phyloP scores from a whole-genome alignment of 2,888 invertebrate species.

The Limnephilus marmoratus region DNA sequence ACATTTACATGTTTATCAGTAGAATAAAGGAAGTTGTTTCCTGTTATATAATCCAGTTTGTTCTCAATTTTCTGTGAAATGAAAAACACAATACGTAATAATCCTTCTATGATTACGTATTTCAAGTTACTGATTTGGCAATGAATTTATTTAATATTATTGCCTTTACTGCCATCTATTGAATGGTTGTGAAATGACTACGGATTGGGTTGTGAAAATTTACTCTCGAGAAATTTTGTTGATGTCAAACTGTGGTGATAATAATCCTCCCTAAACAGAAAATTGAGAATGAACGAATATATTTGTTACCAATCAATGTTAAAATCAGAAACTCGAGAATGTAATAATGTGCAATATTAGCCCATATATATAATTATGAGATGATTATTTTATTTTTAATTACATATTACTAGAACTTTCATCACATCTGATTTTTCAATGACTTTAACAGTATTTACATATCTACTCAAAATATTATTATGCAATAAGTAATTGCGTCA shows the following conservation, averaged over 20 bases:
- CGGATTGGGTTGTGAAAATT: neutral
- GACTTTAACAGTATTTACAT: no score
- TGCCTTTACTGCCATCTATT: neutral
- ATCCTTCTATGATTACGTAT: neutral
- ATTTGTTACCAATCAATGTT: slow-evolving; percentile 27
- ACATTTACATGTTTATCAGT: slow-evolving; percentile 34
- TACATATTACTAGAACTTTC: no score
- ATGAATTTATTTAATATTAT: neutral
- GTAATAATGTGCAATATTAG: neutral
- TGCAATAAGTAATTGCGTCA: no score
- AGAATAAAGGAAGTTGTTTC: slow-evolving; percentile 11
- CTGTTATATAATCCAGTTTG: neutral
- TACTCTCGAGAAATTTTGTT: neutral
- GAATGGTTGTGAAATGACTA: neutral
- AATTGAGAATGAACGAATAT: slow-evolving; percentile 8
- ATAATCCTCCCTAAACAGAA: neutral
- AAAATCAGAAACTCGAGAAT: neutral
- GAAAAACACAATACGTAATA: neutral
- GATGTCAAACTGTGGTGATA: neutral
- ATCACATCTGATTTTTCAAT: no score
- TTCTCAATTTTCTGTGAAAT: slow-evolving; percentile 30
- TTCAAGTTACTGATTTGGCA: neutral
- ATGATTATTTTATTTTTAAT: neutral
- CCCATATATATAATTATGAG: neutral
- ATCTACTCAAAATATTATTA: no score